Evolutionary conservation across 2,797 vertebrate genomes (phyloP), one percentile per base, ranked within the genome.

Genomic region (Furcifer pardalis): DNA sequence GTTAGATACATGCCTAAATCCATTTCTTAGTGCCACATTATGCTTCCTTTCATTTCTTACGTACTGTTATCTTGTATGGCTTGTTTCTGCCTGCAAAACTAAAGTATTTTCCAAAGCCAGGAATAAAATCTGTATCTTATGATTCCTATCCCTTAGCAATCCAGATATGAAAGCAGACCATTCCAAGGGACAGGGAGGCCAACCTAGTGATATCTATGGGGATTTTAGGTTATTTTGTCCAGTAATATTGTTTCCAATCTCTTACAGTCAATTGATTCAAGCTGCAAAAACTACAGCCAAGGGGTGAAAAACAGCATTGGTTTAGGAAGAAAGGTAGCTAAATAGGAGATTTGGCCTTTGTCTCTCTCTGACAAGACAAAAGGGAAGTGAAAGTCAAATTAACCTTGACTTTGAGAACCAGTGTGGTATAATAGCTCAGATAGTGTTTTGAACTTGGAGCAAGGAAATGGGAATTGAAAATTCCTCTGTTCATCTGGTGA

Each of bases 321-420:
- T 49, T 81, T 44, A 30, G 15, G 62, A 62, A 9, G 78, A 44
- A 72, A 68, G 23, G 40, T 42, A 9, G 10, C 4, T 49, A 32
- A 65, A 37, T 2, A 52, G 49, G 44, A 59, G 6, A 7, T 12
- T 27, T 75, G 19, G 46, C n/a, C 44, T 52, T 7, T 44, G 62
- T 25, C 25, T 46, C 37, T 77, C 6, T 59, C 35, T 23, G 63
- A 49, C 3, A 19, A 81, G 63, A 81, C 40, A 60, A 76, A 85
- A 76, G 77, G 77, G n/a, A 56, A n/a, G 46, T 15, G 40, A 76
- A 81, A 49, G 72, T 85, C 72, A 80, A 60, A 56, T 85, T 75
- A 81, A 81, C 52, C 72, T 84, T 81, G 84, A 85, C 72, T 75
- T 44, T 68, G 63, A 66, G 44, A 60, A 42, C 9, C 46, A 59